Conservation (phyloP, 1,140 invertebrate genomes). For the Lasioglossum albipes region DNA sequence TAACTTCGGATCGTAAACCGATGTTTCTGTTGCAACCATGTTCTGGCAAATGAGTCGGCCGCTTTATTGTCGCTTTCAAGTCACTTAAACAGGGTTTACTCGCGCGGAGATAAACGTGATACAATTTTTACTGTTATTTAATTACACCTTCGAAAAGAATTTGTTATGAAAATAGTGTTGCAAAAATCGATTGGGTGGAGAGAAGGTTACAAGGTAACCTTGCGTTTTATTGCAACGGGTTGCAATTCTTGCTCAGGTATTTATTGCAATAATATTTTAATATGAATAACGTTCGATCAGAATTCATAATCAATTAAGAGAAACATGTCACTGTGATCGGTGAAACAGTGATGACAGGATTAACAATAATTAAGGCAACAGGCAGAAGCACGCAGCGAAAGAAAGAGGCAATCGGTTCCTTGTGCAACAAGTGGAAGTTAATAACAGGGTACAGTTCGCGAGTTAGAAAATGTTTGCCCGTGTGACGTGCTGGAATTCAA, state of each 20-base stretch:
- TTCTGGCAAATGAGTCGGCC: neutral
- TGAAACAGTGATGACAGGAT: neutral
- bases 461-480: constrained; percentile 8
- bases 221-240: neutral
- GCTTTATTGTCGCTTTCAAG: constrained; percentile 17
- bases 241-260: too few relatives aligned
- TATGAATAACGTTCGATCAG: too few relatives aligned
- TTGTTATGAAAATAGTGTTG: too few relatives aligned
- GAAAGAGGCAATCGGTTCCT: constrained; percentile 52
- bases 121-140: too few relatives aligned
- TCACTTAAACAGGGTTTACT: neutral
- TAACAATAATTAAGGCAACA: constrained; percentile 31
- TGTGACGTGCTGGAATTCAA: neutral
- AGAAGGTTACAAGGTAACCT: neutral
- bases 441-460: constrained; percentile 45
- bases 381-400: constrained; percentile 1
- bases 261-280: too few relatives aligned
- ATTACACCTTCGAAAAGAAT: too few relatives aligned
- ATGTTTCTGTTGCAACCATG: too few relatives aligned
- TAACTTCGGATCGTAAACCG: neutral
- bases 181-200: too few relatives aligned
- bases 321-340: too few relatives aligned
- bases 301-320: too few relatives aligned
- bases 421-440: constrained; percentile 62
- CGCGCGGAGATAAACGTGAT: too few relatives aligned